phyloP scores from a whole-genome alignment of 2,888 invertebrate species.

The Lasioglossum calceatum region DNA sequence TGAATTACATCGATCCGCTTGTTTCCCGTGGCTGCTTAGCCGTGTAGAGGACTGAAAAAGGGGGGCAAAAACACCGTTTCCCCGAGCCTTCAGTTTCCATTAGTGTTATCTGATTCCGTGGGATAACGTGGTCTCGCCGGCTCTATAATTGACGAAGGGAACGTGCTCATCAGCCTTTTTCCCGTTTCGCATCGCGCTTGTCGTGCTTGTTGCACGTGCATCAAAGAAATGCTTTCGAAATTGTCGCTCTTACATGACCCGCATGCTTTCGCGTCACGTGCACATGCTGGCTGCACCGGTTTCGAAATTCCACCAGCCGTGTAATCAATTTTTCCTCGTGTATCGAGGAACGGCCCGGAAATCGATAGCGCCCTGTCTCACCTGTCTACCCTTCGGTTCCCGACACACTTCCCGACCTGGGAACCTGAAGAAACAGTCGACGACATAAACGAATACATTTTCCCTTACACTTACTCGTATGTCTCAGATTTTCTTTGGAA shows the following conservation, averaged over 20 bases:
- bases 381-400: background rate
- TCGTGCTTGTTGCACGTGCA: conserved; percentile 6
- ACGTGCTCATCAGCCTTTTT: conserved; percentile 10
- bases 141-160: conserved; percentile 16
- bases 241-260: conserved; percentile 18
- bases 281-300: background rate
- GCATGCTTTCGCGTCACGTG: conserved; percentile 21
- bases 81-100: conserved; percentile 25
- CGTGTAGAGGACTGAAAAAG: background rate
- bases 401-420: background rate
- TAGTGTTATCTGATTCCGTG: conserved; percentile 39
- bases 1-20: conserved; percentile 11
- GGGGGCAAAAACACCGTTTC: background rate
- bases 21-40: background rate
- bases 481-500: no score
- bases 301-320: conserved; percentile 8
- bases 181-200: conserved; percentile 11
- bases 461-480: background rate
- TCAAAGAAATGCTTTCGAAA: conserved; percentile 41
- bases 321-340: conserved; percentile 22
- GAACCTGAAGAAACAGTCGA: background rate
- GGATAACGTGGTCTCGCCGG: conserved; percentile 4
- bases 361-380: conserved; percentile 11
- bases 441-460: background rate
- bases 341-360: background rate